Evolutionary conservation across 2,113 vertebrate genomes (phyloP).

Genomic region (Sylvilagus bachmani): DNA sequence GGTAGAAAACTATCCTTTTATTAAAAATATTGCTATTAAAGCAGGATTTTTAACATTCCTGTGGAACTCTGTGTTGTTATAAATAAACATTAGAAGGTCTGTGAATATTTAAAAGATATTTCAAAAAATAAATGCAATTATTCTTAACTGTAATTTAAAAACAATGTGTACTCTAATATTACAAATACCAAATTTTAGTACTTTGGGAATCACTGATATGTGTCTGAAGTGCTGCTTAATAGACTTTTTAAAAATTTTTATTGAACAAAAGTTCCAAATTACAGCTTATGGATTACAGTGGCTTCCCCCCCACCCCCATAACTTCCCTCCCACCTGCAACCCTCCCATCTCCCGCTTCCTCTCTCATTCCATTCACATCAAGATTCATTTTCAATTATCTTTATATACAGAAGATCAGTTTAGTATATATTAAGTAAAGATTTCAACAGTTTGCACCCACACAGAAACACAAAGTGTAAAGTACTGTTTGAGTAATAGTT

Average conservation of each 20-base stretch:
- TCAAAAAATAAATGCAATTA: conserved; percentile 15
- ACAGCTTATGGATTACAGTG: too few relatives aligned
- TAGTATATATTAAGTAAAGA: too few relatives aligned
- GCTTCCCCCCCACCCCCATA: too few relatives aligned
- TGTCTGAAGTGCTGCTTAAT: background rate
- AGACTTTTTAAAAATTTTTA: background rate
- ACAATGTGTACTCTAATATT: background rate
- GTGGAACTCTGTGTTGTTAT: background rate
- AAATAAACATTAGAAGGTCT: background rate
- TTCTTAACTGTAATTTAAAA: conserved; percentile 40
- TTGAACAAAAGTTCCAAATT: too few relatives aligned
- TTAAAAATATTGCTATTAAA: conserved; percentile 5
- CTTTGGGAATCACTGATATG: conserved; percentile 31
- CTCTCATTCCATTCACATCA: too few relatives aligned
- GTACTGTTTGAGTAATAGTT: too few relatives aligned
- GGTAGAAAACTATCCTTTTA: background rate
- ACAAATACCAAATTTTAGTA: conserved; percentile 32
- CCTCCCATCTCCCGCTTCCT: too few relatives aligned
- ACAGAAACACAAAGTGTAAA: too few relatives aligned
- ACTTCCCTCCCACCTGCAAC: too few relatives aligned
- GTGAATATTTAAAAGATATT: conserved; percentile 47
- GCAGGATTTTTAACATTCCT: background rate
- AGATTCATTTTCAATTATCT: too few relatives aligned
- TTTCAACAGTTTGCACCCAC: too few relatives aligned
- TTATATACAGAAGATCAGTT: too few relatives aligned